phyloP scores from a whole-genome alignment of 2,113 vertebrate genomes.

The Paramisgurnus dabryanus region DNA sequence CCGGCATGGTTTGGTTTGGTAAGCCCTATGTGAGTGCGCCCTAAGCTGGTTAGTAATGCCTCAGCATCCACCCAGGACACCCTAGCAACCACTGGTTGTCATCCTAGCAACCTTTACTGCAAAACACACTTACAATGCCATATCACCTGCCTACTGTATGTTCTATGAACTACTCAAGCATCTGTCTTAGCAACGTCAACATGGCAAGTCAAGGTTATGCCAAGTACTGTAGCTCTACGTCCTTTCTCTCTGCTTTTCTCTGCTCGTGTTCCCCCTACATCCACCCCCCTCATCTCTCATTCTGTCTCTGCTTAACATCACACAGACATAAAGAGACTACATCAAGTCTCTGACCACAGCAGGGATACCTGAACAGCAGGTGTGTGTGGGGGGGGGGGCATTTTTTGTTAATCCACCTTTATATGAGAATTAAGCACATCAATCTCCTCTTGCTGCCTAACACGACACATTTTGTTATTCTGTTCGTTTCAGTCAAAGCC shows the following conservation, averaged over 20 bases:
- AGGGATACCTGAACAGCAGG: conserved; percentile 17
- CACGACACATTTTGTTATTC: not conserved
- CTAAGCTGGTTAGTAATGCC: too few species aligned
- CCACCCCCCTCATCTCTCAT: conserved; percentile 8
- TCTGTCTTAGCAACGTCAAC: not conserved
- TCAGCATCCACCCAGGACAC: too few species aligned
- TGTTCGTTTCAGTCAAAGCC: not conserved
- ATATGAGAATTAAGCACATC: not conserved
- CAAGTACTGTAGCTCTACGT: not conserved
- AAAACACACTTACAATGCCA: too few species aligned
- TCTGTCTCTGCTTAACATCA: conserved; percentile 31
- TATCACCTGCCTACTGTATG: too few species aligned
- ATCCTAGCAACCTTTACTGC: too few species aligned
- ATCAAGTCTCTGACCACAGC: conserved; percentile 24
- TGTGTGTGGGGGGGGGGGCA: conserved; percentile 11
- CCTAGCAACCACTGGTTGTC: too few species aligned
- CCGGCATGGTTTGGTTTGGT: too few species aligned
- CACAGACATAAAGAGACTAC: conserved; percentile 5
- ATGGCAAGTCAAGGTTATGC: not conserved
- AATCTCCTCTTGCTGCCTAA: not conserved
- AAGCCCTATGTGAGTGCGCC: too few species aligned
- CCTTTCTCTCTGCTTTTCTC: not conserved
- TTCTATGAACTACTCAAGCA: too few species aligned
- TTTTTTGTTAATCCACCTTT: conserved; percentile 6
- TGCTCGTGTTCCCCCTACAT: not conserved